These are phyloP conservation scores for Torymus texanus DNA, from an alignment of 2,888 invertebrate species.

Conservation along the genomic window DNA sequence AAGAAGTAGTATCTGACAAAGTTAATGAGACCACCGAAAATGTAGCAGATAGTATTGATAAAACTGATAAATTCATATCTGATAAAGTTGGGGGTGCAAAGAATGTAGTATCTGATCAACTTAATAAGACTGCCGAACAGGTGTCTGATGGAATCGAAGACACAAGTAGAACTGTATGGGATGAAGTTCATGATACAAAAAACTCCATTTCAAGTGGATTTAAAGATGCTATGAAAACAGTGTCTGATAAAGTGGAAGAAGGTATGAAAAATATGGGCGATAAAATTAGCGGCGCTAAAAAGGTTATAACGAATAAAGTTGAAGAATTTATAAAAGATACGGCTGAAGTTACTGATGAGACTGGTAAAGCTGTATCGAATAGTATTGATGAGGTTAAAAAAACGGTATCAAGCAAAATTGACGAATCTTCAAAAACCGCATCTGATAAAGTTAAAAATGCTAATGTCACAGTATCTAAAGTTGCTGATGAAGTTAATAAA, in stretches of 20 bases:
- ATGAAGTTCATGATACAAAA: conserved; percentile 20
- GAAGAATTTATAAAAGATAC: conserved; percentile 7
- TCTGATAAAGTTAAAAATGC: not conserved
- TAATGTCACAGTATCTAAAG: not conserved
- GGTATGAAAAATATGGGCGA: not conserved
- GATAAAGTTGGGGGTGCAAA: not conserved
- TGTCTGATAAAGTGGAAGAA: conserved; percentile 4
- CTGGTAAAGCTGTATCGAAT: not conserved
- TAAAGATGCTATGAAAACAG: not conserved
- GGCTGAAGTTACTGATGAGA: not conserved
- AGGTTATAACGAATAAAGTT: conserved; percentile 1
- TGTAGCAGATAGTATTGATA: not conserved
- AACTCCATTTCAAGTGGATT: not conserved
- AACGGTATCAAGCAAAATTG: not conserved
- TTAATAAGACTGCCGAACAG: not conserved
- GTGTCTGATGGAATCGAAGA: conserved; percentile 5
- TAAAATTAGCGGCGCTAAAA: not conserved
- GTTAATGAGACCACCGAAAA: not conserved
- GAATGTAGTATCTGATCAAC: not conserved
- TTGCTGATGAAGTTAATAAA: conserved; percentile 5
- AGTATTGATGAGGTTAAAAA: not conserved
- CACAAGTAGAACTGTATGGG: conserved; percentile 3
- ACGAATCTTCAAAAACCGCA: not conserved
- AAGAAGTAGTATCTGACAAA: conserved; percentile 5
- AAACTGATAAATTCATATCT: not conserved